phyloP scores from a whole-genome alignment of 2,113 vertebrate species.

The Toxotes chatareus region DNA sequence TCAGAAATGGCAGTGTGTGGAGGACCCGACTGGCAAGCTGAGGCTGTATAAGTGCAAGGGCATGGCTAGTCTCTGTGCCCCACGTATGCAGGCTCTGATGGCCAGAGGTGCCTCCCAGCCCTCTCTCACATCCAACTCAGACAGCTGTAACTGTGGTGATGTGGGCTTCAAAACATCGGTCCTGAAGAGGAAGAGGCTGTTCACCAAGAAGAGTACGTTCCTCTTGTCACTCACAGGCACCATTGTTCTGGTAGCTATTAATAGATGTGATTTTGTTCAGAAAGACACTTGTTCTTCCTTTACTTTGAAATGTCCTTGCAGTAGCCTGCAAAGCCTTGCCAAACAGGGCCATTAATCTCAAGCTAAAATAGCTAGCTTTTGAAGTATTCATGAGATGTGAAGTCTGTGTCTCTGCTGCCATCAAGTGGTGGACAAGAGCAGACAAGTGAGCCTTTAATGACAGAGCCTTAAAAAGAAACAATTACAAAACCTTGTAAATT shows the following conservation, averaged over 20 bases:
- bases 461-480: background rate
- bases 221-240: conserved; percentile 26
- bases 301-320: conserved; percentile 61
- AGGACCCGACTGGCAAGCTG: conserved; percentile 91
- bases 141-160: conserved; percentile 86
- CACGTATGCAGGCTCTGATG: conserved; percentile 82
- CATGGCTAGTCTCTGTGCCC: conserved; percentile 80
- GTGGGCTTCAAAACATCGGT: conserved; percentile 81
- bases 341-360: conserved; percentile 60
- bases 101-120: conserved; percentile 86
- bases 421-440: conserved; percentile 61
- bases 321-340: conserved; percentile 44
- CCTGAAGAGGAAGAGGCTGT: conserved; percentile 85
- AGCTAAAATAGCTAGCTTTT: conserved; percentile 43
- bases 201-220: conserved; percentile 91
- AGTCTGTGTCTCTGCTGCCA: conserved; percentile 71
- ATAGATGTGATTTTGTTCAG: conserved; percentile 51
- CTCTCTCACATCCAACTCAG: conserved; percentile 68
- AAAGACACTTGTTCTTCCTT: conserved; percentile 46
- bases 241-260: conserved; percentile 39
- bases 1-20: conserved; percentile 98
- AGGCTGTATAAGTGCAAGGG: conserved; percentile 96
- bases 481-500: background rate
- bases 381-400: conserved; percentile 52
- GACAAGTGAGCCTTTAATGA: conserved; percentile 9